Evolutionary conservation across 2,113 vertebrate species (phyloP).

Genomic region (Corapipo altera): DNA sequence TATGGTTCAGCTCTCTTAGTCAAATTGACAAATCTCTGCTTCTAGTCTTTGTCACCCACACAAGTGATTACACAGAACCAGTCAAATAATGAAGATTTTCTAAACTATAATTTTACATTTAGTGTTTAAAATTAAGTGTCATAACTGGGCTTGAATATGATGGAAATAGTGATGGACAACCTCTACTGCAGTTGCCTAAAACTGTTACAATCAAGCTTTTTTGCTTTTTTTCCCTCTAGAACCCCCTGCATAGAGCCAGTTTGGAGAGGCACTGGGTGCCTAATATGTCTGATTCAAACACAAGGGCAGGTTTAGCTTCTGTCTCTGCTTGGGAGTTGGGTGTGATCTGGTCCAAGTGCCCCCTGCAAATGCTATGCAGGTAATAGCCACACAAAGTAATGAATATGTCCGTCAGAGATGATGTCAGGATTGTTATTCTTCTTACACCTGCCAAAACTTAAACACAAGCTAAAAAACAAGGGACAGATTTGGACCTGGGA

Average conservation of each 20-base stretch:
- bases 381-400: background rate
- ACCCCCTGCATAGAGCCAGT: background rate
- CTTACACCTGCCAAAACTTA: background rate
- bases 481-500: background rate
- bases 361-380: background rate
- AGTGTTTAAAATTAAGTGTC: background rate
- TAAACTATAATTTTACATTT: background rate
- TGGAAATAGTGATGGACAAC: background rate
- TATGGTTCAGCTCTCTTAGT: background rate
- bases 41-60: background rate
- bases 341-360: background rate
- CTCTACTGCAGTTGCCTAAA: background rate
- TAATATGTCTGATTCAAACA: accelerated
- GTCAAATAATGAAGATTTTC: background rate
- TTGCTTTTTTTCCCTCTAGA: background rate
- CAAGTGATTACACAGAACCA: background rate
- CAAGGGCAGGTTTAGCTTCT: background rate
- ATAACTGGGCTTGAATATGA: background rate
- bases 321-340: accelerated
- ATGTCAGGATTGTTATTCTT: background rate
- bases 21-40: background rate
- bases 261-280: background rate
- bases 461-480: background rate
- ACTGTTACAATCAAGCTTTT: background rate
- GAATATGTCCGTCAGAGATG: background rate